Evolutionary conservation across 2,797 vertebrate genomes (phyloP), one percentile per base, ranked within the genome.

Genomic region (Danio aesculapii): DNA sequence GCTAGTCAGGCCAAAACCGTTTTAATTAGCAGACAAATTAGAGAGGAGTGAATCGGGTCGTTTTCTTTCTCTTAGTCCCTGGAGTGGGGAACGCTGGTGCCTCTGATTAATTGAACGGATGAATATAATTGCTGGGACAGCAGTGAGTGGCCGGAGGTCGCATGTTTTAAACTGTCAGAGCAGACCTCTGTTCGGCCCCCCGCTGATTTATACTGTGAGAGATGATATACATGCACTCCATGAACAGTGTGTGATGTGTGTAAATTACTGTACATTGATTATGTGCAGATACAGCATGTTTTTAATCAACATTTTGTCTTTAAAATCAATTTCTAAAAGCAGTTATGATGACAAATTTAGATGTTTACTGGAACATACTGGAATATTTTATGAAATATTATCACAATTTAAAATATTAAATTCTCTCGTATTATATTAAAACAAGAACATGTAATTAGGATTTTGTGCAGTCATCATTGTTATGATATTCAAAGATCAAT

Each of bases 21-120:
- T 92, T 94, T 94, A 94, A 95, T 95, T 95, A 94, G 92, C 87
- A 90, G 89, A 92, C 91, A 92, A 93, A 95, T 93, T 91, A 93
- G 87, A 91, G 88, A 84, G 86, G 91, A 93, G 93, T 93, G 91
- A 94, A 94, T 93, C 87, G 92, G 92, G 72, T 82, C 77, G 66
- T 83, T 83, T 85, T 85, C 91, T 78, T 81, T 88, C n/a, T 30
- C 64, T 75, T 50, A 64, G 19, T 57, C 70, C 83, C 70, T 47
- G 57, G 52, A 79, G 68, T 41, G 47, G 67, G 14, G 41, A 47
- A 72, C 0, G 55, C 69, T n/a, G 39, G 49, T 46, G 44, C 49
- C 5, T 39, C 91, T 92, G 92, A 94, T 94, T 93, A 93, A 94
- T 90, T 89, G 89, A 91, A 91, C 81, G 87, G 58, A 90, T 88